phyloP scores from a whole-genome alignment of 37 sponge, comb jelly and placozoan genomes.

The Cliona cf. orientalis region DNA sequence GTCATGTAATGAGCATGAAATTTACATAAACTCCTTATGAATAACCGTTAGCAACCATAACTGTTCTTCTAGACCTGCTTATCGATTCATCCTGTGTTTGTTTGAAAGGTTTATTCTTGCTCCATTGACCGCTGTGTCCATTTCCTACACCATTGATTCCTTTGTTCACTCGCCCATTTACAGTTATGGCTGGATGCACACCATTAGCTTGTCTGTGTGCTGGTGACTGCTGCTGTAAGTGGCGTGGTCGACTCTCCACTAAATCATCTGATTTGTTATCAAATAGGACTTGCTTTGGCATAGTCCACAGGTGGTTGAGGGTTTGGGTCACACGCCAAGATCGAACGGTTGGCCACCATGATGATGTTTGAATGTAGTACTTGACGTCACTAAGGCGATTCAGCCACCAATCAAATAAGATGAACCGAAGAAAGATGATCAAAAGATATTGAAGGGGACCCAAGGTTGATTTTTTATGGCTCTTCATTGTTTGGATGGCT shows the following conservation, averaged over 20 bases:
- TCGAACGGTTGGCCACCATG: slow-evolving; percentile 57
- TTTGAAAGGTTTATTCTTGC: too few relatives aligned
- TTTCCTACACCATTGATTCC: too few relatives aligned
- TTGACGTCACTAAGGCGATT: slow-evolving; percentile 58
- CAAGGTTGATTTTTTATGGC: slow-evolving; percentile 60
- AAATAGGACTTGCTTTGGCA: slow-evolving; percentile 70
- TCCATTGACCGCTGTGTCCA: too few relatives aligned
- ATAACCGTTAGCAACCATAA: too few relatives aligned
- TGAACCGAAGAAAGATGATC: slow-evolving; percentile 73
- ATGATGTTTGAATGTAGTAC: slow-evolving; percentile 70
- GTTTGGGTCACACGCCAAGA: slow-evolving; percentile 20
- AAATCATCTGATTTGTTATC: slow-evolving; percentile 26
- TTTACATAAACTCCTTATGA: too few relatives aligned
- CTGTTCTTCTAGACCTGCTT: too few relatives aligned
- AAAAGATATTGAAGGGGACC: slow-evolving; percentile 66
- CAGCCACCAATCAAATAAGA: slow-evolving; percentile 72
- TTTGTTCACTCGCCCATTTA: too few relatives aligned
- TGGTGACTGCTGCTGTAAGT: not conserved
- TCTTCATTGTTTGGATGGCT: slow-evolving; percentile 65
- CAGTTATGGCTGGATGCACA: too few relatives aligned
- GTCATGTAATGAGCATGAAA: too few relatives aligned
- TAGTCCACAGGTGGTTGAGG: slow-evolving; percentile 63
- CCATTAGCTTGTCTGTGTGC: too few relatives aligned
- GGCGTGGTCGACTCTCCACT: not conserved
- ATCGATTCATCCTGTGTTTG: too few relatives aligned